Base-by-base conservation (phyloP, 2,113 vertebrate genomes). In the Carassius carassius region DNA sequence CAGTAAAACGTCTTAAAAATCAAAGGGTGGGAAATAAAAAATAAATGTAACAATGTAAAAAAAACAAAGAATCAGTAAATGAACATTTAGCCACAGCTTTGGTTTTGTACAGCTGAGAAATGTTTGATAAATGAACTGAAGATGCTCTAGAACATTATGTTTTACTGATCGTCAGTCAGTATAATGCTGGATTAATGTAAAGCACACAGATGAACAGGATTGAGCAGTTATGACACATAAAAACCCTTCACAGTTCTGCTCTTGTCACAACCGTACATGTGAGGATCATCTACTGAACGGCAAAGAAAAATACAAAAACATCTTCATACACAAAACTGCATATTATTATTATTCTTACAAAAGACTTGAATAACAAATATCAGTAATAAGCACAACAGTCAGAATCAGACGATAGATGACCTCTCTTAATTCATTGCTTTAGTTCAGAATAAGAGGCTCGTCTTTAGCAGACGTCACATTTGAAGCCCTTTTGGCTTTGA, bases 331-430 rank as follows among this genome's bases (percentile, higher is more conserved):
- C 4, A 51, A 54, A 49, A 29, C 0, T 1, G 47, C 14, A 3
- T 29, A 75, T 78, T 78, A 77, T 56, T 56, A 41, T 44, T 44
- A 44, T 41, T 49, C 14, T 76, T 51, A 54, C 44, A 76, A 32
- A 32, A 76, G 8, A 62, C 12, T 14, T 11, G 1, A 32, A 54
- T 19, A 51, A 35, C 14, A 78, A 12, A 35, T 4, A 29, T 3
- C 11, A 47, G 70, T 44, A 73, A 73, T 47, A 76, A 49, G 32
- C 25, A 47, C 44, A 75, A 75, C 21, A 56, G 54, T 7, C 56
- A n/a, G 19, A 60, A 60, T n/a, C 56, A n/a, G 56, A 60, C 10
- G 56, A n/a, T n/a, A 2, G 56, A 21, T 17, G 19, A 6, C 14
- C 54, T 51, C n/a, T n/a, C n/a, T n/a, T 4, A 51, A 51, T 1